Evolutionary conservation across 2,113 vertebrate genomes (phyloP).

Genomic region (Speoplatyrhinus poulsoni): DNA sequence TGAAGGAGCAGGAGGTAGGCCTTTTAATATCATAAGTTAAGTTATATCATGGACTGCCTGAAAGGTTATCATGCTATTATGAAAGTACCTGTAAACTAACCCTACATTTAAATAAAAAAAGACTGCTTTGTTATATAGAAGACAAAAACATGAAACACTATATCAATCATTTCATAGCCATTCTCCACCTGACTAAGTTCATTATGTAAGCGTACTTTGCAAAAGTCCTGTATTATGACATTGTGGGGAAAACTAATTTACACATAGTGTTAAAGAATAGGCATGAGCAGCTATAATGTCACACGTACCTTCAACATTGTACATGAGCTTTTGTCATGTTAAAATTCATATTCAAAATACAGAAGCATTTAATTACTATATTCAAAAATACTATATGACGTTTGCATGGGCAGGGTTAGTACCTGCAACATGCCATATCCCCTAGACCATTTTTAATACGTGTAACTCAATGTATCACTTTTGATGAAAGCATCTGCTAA

Average conservation of each 20-base stretch:
- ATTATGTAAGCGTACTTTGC: not conserved
- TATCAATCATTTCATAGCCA: not conserved
- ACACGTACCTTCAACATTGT: not conserved
- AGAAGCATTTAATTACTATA: too few relatives aligned
- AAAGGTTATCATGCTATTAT: not conserved
- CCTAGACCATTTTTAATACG: too few relatives aligned
- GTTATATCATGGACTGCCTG: slow-evolving; percentile 5
- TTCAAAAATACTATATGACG: too few relatives aligned
- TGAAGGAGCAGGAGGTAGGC: not conserved
- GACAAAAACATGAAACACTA: not conserved
- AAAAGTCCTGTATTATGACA: not conserved
- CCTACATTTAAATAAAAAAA: not conserved
- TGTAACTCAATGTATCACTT: too few relatives aligned
- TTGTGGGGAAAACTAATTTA: slow-evolving; percentile 20
- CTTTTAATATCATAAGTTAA: not conserved
- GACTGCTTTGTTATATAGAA: not conserved
- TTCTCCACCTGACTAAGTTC: not conserved
- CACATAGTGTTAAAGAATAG: slow-evolving; percentile 5
- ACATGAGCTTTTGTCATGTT: not conserved
- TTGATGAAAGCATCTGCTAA: too few relatives aligned
- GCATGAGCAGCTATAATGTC: not conserved
- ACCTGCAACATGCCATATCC: too few relatives aligned
- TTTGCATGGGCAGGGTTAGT: too few relatives aligned
- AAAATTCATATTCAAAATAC: too few relatives aligned
- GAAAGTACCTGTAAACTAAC: not conserved